Conservation (phyloP, 2,113 vertebrate species). For the Petrocephalus microphthalmus region DNA sequence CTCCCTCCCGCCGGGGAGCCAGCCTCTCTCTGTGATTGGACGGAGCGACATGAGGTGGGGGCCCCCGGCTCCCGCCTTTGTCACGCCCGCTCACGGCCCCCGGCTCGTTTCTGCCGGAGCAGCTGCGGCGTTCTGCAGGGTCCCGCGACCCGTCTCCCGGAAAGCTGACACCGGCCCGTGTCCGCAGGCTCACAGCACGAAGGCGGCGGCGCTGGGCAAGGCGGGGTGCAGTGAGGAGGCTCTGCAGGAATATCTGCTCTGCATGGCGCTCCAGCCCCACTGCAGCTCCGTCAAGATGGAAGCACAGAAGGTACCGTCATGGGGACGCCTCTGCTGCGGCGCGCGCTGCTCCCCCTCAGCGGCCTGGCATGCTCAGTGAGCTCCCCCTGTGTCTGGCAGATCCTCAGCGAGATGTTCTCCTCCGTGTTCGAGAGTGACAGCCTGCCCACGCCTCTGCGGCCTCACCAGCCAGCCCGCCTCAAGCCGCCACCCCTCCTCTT, state of each 20-base stretch:
- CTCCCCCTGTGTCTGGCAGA: slow-evolving; percentile 50
- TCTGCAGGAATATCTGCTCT: slow-evolving; percentile 79
- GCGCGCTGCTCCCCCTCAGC: not conserved
- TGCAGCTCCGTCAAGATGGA: slow-evolving; percentile 79
- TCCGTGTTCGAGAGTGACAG: slow-evolving; percentile 77
- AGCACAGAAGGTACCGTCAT: slow-evolving; percentile 73
- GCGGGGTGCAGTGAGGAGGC: slow-evolving; percentile 74
- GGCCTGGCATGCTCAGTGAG: not conserved
- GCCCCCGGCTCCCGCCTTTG: not conserved
- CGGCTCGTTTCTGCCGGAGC: not conserved
- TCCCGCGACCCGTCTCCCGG: not conserved
- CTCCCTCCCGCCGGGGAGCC: not conserved
- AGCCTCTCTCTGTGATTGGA: not conserved
- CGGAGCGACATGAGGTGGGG: not conserved
- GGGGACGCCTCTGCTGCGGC: not conserved
- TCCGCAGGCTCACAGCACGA: slow-evolving; percentile 74
- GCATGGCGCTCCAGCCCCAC: slow-evolving; percentile 80
- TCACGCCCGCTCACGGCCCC: not conserved
- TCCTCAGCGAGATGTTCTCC: slow-evolving; percentile 82
- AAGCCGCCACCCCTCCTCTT: slow-evolving; percentile 63
- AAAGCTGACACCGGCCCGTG: not conserved
- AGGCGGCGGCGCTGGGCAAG: slow-evolving; percentile 73
- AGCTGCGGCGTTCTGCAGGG: not conserved
- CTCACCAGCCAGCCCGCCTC: slow-evolving; percentile 60
- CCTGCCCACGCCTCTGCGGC: slow-evolving; percentile 62